These are phyloP conservation scores for Trypoxylus dichotomus DNA, from an alignment of 1,140 invertebrate species.

Conservation along the genomic window DNA sequence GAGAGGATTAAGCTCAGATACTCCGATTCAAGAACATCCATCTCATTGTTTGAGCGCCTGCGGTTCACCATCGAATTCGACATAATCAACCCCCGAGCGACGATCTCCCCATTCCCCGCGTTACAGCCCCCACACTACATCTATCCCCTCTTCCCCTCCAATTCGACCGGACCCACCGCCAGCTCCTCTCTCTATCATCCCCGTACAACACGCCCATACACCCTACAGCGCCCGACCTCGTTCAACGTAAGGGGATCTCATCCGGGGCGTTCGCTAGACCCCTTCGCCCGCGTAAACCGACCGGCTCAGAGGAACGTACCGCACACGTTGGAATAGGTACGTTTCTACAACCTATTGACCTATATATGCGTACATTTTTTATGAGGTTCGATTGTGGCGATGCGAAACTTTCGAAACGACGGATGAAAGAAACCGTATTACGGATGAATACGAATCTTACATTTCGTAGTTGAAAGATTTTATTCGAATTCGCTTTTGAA, in stretches of 20 bases:
- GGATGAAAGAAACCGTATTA: neutral
- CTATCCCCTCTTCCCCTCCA: neutral
- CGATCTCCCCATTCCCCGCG: neutral
- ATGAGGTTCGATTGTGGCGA: conserved; percentile 17
- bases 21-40: conserved; percentile 33
- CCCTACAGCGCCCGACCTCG: neutral
- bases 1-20: conserved; percentile 39
- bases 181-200: too few species aligned
- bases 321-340: neutral
- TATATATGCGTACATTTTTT: conserved; percentile 15
- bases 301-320: neutral
- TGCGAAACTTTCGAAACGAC: neutral
- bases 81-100: conserved; percentile 25
- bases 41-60: conserved; percentile 32
- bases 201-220: too few species aligned
- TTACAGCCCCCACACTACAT: neutral
- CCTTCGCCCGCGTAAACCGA: too few species aligned
- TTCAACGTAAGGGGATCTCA: neutral
- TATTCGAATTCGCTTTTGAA: neutral
- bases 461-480: neutral
- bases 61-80: conserved; percentile 31
- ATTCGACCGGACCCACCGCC: neutral
- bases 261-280: neutral
- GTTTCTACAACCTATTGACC: conserved; percentile 14
- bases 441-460: neutral